Percentiles rank a stretch among this genome's conserved stretches.
Conservation (phyloP, 2,888 invertebrate species). For the Metallyticus violacea region DNA sequence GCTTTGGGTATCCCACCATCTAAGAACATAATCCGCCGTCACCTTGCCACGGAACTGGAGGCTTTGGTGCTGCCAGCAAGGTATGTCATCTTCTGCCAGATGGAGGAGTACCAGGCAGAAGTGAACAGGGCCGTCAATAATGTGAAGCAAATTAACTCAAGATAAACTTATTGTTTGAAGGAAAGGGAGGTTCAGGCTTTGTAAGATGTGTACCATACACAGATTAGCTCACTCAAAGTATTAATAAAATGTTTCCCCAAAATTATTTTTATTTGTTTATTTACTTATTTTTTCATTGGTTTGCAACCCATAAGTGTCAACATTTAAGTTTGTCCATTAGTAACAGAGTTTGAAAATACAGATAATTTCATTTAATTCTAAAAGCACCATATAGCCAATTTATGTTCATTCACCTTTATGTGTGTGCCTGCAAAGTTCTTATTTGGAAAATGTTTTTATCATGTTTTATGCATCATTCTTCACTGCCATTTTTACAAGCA, state of each 20-base stretch:
- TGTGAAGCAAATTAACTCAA: conserved; percentile 37
- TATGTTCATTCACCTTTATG: neutral
- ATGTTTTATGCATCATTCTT: neutral
- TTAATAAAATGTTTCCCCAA: neutral
- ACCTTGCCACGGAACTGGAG: conserved; percentile 87
- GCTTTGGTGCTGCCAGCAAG: conserved; percentile 89
- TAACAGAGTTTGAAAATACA: neutral
- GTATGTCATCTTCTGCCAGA: conserved; percentile 84
- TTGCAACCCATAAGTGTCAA: neutral
- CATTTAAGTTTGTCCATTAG: neutral
- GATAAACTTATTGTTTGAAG: conserved; percentile 13
- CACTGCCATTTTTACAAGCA: neutral
- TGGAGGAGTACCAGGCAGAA: conserved; percentile 79
- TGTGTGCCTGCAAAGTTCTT: neutral
- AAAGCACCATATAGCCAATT: neutral
- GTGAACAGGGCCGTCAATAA: conserved; percentile 57
- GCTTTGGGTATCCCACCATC: conserved; percentile 89
- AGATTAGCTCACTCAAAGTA: neutral
- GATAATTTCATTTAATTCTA: neutral
- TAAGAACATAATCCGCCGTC: conserved; percentile 88
- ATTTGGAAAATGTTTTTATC: neutral
- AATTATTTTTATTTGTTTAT: neutral
- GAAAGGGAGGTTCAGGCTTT: neutral
- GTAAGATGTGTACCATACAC: neutral
- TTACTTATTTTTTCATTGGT: neutral